Conservation (phyloP, 1,140 invertebrate species). For the Wasmannia auropunctata region DNA sequence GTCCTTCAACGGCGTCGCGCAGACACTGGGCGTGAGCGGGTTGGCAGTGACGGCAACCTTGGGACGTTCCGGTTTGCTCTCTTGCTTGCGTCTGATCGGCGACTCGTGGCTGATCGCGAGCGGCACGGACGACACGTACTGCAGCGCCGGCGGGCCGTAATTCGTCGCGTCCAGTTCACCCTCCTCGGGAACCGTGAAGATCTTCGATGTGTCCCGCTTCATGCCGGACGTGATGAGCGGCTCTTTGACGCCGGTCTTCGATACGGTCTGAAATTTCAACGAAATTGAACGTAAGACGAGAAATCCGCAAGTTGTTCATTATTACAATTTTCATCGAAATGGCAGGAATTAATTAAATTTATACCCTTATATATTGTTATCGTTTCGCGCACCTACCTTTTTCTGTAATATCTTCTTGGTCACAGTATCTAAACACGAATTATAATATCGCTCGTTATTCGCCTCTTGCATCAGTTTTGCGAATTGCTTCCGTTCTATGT, state of each 20-base stretch:
- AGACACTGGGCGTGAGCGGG: slow-evolving; percentile 87
- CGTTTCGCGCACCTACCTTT: slow-evolving; percentile 69
- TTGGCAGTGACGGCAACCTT: slow-evolving; percentile 79
- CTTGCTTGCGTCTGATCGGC: slow-evolving; percentile 78
- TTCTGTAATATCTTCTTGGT: slow-evolving; percentile 72
- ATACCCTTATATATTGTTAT: neutral
- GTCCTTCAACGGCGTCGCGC: slow-evolving; percentile 91
- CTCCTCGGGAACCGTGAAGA: slow-evolving; percentile 93
- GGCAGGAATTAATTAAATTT: neutral
- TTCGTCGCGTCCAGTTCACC: slow-evolving; percentile 82
- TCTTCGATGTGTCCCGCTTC: slow-evolving; percentile 91
- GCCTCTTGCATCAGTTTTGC: slow-evolving; percentile 77
- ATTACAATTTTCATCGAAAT: slow-evolving; percentile 4
- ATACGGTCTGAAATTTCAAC: slow-evolving; percentile 68
- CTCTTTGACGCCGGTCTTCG: slow-evolving; percentile 80
- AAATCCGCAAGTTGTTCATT: neutral
- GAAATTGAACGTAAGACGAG: neutral
- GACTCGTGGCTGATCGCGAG: slow-evolving; percentile 76
- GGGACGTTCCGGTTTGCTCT: slow-evolving; percentile 77
- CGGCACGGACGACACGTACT: slow-evolving; percentile 75
- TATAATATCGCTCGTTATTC: slow-evolving; percentile 77
- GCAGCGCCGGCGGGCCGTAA: slow-evolving; percentile 76
- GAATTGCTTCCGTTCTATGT: slow-evolving; percentile 88
- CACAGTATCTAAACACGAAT: slow-evolving; percentile 70
- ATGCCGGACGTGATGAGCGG: slow-evolving; percentile 84